Conservation (phyloP, 2,888 invertebrate genomes). For the Calliphora vomitoria region DNA sequence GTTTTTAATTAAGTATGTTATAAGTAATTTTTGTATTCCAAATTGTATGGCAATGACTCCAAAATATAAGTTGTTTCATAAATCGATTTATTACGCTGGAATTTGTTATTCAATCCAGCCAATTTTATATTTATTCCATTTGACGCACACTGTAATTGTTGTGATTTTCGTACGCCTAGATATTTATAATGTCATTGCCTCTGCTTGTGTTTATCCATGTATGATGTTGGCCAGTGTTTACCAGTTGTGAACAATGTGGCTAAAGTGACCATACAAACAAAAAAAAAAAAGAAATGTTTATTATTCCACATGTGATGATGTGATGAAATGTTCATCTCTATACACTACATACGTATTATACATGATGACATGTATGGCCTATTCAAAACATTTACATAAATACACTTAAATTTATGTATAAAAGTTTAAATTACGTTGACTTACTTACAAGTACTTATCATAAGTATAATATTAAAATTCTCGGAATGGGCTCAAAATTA, state of each 20-base stretch:
- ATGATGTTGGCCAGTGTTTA: slow-evolving; percentile 7
- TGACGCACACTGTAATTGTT: background rate
- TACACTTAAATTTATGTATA: too few relatives aligned
- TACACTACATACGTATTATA: background rate
- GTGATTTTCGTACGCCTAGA: background rate
- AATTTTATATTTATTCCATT: too few relatives aligned
- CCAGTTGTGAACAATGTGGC: slow-evolving; percentile 45
- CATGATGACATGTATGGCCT: background rate
- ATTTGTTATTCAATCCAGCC: too few relatives aligned
- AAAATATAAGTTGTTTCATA: too few relatives aligned
- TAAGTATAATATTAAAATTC: too few relatives aligned
- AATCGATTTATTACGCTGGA: too few relatives aligned
- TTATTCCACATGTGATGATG: slow-evolving; percentile 20
- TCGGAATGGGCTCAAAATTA: too few relatives aligned
- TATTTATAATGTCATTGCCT: slow-evolving; percentile 1
- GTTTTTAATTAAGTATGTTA: too few relatives aligned
- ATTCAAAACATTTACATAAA: background rate
- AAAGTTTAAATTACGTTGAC: too few relatives aligned
- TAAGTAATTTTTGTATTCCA: too few relatives aligned
- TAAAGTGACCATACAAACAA: slow-evolving; percentile 18
- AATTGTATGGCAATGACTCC: too few relatives aligned
- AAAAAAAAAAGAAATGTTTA: background rate
- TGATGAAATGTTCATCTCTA: slow-evolving; percentile 15
- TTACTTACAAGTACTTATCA: too few relatives aligned
- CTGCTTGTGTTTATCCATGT: slow-evolving; percentile 6